phyloP scores from a whole-genome alignment of 1,140 invertebrate species.

The Diprion similis region DNA sequence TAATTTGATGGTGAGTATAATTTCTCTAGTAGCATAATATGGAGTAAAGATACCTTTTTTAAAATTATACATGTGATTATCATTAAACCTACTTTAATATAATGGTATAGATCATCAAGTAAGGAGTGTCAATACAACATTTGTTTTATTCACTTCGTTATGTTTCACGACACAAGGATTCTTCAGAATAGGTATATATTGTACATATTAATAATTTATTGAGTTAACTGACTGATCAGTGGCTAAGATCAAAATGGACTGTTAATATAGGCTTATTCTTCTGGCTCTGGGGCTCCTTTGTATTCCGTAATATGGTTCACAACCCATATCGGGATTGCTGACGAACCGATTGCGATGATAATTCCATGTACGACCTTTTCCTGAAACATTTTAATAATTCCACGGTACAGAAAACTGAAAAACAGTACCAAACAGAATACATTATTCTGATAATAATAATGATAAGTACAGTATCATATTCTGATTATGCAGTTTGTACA shows the following conservation, averaged over 20 bases:
- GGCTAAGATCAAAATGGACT: neutral
- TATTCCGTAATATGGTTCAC: neutral
- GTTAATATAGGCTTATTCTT: neutral
- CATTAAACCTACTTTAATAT: neutral
- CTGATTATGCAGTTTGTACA: no score
- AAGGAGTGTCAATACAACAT: neutral
- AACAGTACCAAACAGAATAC: neutral
- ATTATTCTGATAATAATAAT: constrained; percentile 3
- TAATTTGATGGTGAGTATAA: neutral
- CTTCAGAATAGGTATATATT: neutral
- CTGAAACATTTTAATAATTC: constrained; percentile 12
- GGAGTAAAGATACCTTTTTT: neutral
- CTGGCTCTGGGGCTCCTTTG: neutral
- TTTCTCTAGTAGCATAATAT: neutral
- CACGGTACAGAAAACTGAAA: neutral
- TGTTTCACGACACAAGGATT: constrained; percentile 9
- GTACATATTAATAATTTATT: constrained; percentile 6
- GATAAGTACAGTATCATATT: neutral
- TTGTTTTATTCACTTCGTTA: neutral
- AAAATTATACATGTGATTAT: neutral
- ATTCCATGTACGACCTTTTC: constrained; percentile 15
- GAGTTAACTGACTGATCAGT: neutral
- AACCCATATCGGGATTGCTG: neutral
- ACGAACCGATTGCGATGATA: neutral
- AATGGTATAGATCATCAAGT: no score